Percentiles rank a stretch among this genome's conserved stretches.
Conservation (phyloP, 2,888 invertebrate species). For the Synanthedon vespiformis region DNA sequence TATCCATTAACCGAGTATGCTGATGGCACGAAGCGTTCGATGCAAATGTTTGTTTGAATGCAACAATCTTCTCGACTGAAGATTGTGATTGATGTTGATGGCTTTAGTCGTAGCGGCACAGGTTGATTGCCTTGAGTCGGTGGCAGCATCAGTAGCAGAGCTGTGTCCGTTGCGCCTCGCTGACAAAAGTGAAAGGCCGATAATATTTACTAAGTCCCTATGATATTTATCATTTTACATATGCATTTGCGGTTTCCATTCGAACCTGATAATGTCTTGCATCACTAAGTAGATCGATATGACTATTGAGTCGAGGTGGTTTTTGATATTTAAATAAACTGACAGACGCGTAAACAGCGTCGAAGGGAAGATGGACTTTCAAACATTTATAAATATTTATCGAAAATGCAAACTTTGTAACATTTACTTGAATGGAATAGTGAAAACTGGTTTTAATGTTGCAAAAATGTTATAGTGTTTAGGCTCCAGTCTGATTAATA, state of each 20-base stretch:
- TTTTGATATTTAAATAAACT: too few species aligned
- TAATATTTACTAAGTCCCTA: conserved; percentile 1
- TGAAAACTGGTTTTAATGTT: too few species aligned
- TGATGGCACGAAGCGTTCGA: conserved; percentile 32
- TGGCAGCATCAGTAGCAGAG: conserved; percentile 21
- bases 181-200: conserved; percentile 35
- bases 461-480: too few species aligned
- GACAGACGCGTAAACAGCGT: too few species aligned
- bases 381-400: too few species aligned
- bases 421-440: too few species aligned
- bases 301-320: background rate
- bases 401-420: too few species aligned
- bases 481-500: too few species aligned
- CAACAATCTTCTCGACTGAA: conserved; percentile 32
- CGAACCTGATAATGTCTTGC: background rate
- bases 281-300: background rate
- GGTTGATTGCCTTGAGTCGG: conserved; percentile 27
- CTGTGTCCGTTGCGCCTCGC: conserved; percentile 26
- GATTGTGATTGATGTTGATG: conserved; percentile 31
- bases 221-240: background rate
- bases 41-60: conserved; percentile 47
- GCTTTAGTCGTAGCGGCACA: conserved; percentile 18
- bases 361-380: too few species aligned
- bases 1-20: conserved; percentile 2
- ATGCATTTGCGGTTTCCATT: background rate